Conservation (phyloP, 2,113 vertebrate genomes). For the Psilopogon haemacephalus region DNA sequence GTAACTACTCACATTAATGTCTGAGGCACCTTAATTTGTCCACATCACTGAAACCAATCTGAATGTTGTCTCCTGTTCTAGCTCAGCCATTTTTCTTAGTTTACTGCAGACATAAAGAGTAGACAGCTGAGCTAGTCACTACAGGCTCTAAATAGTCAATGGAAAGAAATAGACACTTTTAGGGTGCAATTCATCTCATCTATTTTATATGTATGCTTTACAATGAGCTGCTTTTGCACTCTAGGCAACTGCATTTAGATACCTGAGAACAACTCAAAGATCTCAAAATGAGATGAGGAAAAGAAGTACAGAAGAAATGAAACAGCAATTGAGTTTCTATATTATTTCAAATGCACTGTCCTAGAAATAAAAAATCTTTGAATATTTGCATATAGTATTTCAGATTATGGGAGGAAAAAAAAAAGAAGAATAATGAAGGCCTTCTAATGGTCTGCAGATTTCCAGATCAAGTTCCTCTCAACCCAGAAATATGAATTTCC, state of each 20-base stretch:
- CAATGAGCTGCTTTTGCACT: conserved; percentile 49
- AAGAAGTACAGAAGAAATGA: conserved; percentile 18
- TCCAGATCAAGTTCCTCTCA: background rate
- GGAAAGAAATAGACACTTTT: conserved; percentile 60
- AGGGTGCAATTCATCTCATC: conserved; percentile 63
- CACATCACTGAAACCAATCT: conserved; percentile 51
- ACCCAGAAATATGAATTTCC: background rate
- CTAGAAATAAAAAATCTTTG: conserved; percentile 10
- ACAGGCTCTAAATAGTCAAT: conserved; percentile 56
- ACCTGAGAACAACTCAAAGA: conserved; percentile 7
- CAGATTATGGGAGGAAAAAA: background rate
- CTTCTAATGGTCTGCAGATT: background rate
- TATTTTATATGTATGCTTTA: conserved; percentile 59
- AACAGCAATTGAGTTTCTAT: background rate
- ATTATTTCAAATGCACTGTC: background rate
- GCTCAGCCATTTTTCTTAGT: conserved; percentile 56
- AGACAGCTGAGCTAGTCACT: conserved; percentile 67
- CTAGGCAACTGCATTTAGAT: conserved; percentile 38
- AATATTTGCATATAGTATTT: background rate
- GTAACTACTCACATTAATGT: conserved; percentile 59
- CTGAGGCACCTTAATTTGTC: conserved; percentile 64
- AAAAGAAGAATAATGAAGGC: background rate
- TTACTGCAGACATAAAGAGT: conserved; percentile 64
- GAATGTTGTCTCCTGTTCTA: conserved; percentile 55
- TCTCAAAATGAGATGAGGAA: conserved; percentile 19